phyloP scores from a whole-genome alignment of 2,888 invertebrate species.

The Geotrupes spiniger region DNA sequence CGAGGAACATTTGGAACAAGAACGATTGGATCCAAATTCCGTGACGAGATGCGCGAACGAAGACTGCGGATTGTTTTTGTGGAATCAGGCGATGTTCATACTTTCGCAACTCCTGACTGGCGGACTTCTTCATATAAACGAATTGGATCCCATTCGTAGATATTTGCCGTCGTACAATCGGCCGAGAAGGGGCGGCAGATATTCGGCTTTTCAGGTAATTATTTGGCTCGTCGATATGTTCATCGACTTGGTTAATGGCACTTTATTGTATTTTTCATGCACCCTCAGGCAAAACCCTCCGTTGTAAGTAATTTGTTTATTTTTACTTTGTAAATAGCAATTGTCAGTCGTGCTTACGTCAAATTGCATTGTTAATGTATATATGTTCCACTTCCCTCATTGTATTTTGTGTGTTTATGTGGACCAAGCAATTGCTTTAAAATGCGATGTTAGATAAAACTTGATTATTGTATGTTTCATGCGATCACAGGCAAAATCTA shows the following conservation, averaged over 20 bases:
- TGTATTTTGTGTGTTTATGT: neutral
- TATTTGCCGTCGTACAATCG: constrained; percentile 95
- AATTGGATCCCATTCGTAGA: constrained; percentile 91
- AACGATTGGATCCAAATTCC: constrained; percentile 63
- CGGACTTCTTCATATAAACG: constrained; percentile 86
- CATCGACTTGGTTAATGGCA: too few relatives aligned
- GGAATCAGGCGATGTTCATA: constrained; percentile 96
- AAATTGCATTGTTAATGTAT: neutral
- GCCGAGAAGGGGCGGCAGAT: constrained; percentile 86
- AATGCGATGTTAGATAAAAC: neutral
- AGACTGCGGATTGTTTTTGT: constrained; percentile 72
- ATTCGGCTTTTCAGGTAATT: constrained; percentile 94
- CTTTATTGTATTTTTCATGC: constrained; percentile 28
- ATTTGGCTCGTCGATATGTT: neutral
- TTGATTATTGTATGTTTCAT: neutral
- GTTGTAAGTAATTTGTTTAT: constrained; percentile 50
- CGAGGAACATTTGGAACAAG: constrained; percentile 68
- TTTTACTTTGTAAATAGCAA: neutral
- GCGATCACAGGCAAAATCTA: neutral
- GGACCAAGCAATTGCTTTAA: neutral
- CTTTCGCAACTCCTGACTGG: constrained; percentile 89
- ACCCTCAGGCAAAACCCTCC: constrained; percentile 58
- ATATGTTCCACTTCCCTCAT: neutral
- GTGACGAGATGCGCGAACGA: constrained; percentile 42
- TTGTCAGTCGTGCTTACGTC: neutral